Base-by-base conservation (phyloP, 2,797 vertebrate genomes). In the Darevskia nairensis region DNA sequence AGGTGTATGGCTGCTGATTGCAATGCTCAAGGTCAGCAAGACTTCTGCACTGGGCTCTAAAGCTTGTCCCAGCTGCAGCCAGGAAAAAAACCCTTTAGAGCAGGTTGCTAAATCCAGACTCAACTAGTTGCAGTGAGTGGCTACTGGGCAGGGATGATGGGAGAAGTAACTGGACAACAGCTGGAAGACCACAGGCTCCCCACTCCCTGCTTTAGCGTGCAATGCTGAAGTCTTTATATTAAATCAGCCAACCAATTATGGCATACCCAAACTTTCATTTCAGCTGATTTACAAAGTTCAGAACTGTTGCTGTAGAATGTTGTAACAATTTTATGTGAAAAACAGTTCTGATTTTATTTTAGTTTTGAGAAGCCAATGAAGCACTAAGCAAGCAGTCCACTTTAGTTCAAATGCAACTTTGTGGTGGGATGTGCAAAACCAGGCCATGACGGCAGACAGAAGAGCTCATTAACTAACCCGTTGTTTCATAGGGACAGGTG, bases 371-470 rank as follows among this genome's bases (percentile, higher is more conserved):
- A 29, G 21, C 64, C 61, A 44, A 23, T n/a, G 29, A 59, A 80
- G 50, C n/a, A 59, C 32, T n/a, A 79, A 29, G 44, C 10, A 35
- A 41, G 13, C 6, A 1, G 27, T 61, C 29, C 29, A 46, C 32
- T 21, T 25, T 25, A 11, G 27, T 25, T 71, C 6, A 84, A 46
- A 84, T 29, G 11, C 7, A 83, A 69, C 41, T 55, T 23, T 23
- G 35, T 61, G 41, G 35, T 35, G 27, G n/a, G 29, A 77, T 92
- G 89, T 82, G 86, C 86, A 76, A 87, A 82, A 69, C 25, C 82
- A 85, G 89, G 96, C 94, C 93, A 97, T 95, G 93, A 96, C 94
- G 95, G 88, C 92, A 92, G 91, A 88, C 13, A 21, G 32, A 90
- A 93, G 94, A 94, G 95, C 94, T 79, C 39, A 89, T 96, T 95